Base-by-base conservation (phyloP, 2,888 invertebrate species). In the Eristalis tenax region DNA sequence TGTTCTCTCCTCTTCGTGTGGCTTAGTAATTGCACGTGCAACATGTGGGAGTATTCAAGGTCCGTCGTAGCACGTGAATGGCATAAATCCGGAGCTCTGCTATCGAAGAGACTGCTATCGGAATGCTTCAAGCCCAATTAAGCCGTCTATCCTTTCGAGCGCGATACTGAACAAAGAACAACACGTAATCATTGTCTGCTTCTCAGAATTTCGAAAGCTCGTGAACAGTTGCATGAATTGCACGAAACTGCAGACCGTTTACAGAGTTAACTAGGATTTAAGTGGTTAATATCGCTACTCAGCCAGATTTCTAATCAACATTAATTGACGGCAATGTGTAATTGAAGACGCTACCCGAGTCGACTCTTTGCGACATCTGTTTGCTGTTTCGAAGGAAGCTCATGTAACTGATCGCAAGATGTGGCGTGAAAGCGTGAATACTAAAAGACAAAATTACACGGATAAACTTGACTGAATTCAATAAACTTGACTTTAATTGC, bases 401-500 rank as follows among this genome's bases (percentile, higher is more conserved):
- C n/a, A 50, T 50, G n/a, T 8, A 50, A 22, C 6, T 50, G 50
- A 18, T 50, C 8, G 8, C 18, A 18, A 50, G 50, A 50, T 43
- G 43, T 2, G 43, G 15, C 1, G 4, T 3, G 43, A n/a, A 43
- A 15, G n/a, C 6, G 15, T 43, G 43, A 15, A 43, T 4, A 38
- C 38, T 10, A 35, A 35, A 35, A 35, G 35, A 10, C 43, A 43
- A 43, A n/a, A 6, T 6, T 6, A 43, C n/a, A 15, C n/a, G n/a
- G 43, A 43, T 18, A 50, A 50, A 50, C 50, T 38, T 38, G 38
- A 50, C n/a, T 18, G 43, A 43, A 23, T 22, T 23, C 22, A 23
- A 59, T 59, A 59, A 59, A 59, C 59, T 59, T 59, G 26, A 59
- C 59, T 59, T 23, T 59, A 28, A 59, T 59, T 59, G 59, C 23